These are phyloP conservation scores for Dipodomys stephensi DNA, from an alignment of 2,113 vertebrate species.

Conservation along the genomic window DNA sequence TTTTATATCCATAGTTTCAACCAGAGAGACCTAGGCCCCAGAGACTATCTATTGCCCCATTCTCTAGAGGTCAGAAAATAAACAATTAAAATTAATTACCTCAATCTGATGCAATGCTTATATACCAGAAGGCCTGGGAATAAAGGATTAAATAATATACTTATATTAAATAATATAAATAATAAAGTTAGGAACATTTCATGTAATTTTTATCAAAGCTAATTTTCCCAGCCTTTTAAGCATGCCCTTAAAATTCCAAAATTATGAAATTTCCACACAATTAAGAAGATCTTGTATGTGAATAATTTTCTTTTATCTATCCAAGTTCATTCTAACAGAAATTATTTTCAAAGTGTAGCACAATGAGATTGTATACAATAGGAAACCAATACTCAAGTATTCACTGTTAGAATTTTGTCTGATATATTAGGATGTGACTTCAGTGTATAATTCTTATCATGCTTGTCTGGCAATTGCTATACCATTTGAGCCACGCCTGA, in stretches of 20 bases:
- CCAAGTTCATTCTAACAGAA: neutral
- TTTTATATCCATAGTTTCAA: neutral
- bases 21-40: no score
- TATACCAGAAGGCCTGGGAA: neutral
- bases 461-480: no score
- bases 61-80: neutral
- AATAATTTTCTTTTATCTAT: no score
- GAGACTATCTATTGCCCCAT: neutral
- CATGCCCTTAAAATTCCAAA: neutral
- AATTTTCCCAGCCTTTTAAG: neutral
- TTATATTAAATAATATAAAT: no score
- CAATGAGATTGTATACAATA: neutral
- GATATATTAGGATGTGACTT: no score
- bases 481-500: no score
- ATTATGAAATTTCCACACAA: neutral
- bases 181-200: neutral
- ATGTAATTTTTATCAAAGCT: neutral
- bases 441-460: no score
- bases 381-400: no score
- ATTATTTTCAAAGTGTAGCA: neutral
- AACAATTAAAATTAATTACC: constrained; percentile 28
- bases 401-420: no score
- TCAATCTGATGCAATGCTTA: neutral
- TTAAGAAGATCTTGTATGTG: neutral
- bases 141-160: neutral